Conservation (phyloP, 2,888 invertebrate genomes). For the Sylvicola fuscatus region DNA sequence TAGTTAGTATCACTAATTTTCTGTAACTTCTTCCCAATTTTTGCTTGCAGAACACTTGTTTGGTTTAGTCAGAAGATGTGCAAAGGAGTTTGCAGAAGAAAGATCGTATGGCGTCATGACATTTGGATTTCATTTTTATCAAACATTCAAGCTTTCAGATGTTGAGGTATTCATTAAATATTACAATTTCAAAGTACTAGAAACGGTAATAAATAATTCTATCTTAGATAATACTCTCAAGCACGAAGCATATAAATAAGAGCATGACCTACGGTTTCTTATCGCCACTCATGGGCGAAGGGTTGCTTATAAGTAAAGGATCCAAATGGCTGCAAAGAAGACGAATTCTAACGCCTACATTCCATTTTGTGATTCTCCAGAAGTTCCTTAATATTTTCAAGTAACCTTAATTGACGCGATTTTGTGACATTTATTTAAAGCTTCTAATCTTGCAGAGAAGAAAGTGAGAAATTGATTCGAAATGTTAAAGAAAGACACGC, state of each 20-base stretch:
- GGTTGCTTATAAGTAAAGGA: conserved; percentile 14
- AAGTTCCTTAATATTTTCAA: conserved; percentile 21
- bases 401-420: conserved; percentile 9
- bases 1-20: too few relatives aligned
- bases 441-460: conserved; percentile 10
- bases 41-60: too few relatives aligned
- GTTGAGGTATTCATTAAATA: too few relatives aligned
- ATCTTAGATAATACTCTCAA: conserved; percentile 13
- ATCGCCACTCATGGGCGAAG: conserved; percentile 29
- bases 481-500: conserved; percentile 13
- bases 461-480: conserved; percentile 18
- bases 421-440: not conserved
- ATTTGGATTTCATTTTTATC: too few relatives aligned
- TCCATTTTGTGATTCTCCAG: conserved; percentile 38
- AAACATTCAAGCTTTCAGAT: too few relatives aligned
- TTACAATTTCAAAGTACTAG: too few relatives aligned
- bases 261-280: conserved; percentile 26
- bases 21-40: too few relatives aligned
- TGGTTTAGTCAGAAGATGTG: too few relatives aligned
- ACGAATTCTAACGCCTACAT: conserved; percentile 40
- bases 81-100: too few relatives aligned
- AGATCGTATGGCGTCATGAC: too few relatives aligned
- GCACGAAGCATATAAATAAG: conserved; percentile 29
- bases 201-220: too few relatives aligned
- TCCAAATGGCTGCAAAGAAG: conserved; percentile 37